Evolutionary conservation across 2,888 invertebrate species (phyloP).

Genomic region (Trachelus tabidus): DNA sequence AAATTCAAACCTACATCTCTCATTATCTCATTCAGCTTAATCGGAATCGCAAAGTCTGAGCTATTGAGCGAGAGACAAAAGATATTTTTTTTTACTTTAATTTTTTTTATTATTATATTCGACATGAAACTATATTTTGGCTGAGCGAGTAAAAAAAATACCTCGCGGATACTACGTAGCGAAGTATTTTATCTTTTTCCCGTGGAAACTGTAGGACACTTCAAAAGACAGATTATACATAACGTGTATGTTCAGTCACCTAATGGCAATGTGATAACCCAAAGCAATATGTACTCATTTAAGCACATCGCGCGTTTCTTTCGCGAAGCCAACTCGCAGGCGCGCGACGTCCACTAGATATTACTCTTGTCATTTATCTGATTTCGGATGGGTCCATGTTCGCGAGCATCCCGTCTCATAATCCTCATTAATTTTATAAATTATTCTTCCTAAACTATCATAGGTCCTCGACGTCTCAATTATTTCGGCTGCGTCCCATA

Average conservation of each 20-base stretch:
- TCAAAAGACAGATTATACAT: neutral
- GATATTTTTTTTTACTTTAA: too few relatives aligned
- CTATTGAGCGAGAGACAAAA: too few relatives aligned
- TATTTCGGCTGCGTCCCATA: neutral
- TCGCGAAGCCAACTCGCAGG: neutral
- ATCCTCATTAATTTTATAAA: neutral
- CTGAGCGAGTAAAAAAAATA: neutral
- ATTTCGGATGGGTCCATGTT: neutral
- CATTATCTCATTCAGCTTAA: neutral
- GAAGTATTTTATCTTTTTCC: neutral
- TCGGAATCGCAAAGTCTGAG: neutral
- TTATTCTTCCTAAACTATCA: neutral
- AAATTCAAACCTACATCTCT: slow-evolving; percentile 8
- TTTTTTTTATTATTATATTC: neutral
- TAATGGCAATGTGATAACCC: slow-evolving; percentile 43
- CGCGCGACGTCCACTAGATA: neutral
- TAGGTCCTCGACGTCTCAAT: neutral
- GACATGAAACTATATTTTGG: neutral
- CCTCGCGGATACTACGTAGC: neutral
- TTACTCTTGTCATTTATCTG: slow-evolving; percentile 1
- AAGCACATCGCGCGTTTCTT: slow-evolving; percentile 13
- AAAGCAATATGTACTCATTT: slow-evolving; percentile 45
- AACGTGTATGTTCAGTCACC: slow-evolving; percentile 13
- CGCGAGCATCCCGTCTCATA: neutral
- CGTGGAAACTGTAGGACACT: neutral